A percentile compares a stretch with the other conserved stretches of the same genome.
Conservation (phyloP, 1,140 invertebrate genomes). For the Tetramorium parvispinum region DNA sequence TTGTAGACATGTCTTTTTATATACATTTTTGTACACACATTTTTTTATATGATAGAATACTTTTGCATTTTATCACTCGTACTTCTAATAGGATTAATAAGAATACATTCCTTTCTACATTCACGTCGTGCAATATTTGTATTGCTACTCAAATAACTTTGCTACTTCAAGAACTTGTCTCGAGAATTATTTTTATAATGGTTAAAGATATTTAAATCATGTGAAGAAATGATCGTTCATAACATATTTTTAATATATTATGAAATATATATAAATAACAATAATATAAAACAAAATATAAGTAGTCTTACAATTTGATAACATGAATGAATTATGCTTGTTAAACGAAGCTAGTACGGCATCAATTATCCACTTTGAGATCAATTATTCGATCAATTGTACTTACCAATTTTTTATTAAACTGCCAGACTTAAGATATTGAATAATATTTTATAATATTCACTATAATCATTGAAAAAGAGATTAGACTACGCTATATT, state of each 20-base stretch:
- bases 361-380: not conserved
- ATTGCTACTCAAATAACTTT: slow-evolving; percentile 33
- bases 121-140: slow-evolving; percentile 15
- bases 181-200: not conserved
- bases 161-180: not conserved
- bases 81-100: slow-evolving; percentile 5
- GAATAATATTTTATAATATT: slow-evolving; percentile 7
- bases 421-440: slow-evolving; percentile 10
- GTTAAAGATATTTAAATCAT: slow-evolving; percentile 25
- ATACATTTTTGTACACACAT: slow-evolving; percentile 37
- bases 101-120: slow-evolving; percentile 23
- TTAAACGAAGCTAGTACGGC: not conserved
- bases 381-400: not conserved
- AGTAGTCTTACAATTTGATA: not conserved
- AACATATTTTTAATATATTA: slow-evolving; percentile 31
- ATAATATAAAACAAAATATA: not conserved
- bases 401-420: slow-evolving; percentile 5
- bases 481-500: not conserved
- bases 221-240: not conserved
- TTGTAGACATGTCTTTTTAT: slow-evolving; percentile 42
- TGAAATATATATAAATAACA: not conserved
- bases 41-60: slow-evolving; percentile 23
- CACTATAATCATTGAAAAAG: slow-evolving; percentile 8
- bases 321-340: not conserved
- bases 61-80: slow-evolving; percentile 31